These are phyloP conservation scores for Platycheirus albimanus DNA, from an alignment of 2,888 invertebrate genomes.

Conservation along the genomic window DNA sequence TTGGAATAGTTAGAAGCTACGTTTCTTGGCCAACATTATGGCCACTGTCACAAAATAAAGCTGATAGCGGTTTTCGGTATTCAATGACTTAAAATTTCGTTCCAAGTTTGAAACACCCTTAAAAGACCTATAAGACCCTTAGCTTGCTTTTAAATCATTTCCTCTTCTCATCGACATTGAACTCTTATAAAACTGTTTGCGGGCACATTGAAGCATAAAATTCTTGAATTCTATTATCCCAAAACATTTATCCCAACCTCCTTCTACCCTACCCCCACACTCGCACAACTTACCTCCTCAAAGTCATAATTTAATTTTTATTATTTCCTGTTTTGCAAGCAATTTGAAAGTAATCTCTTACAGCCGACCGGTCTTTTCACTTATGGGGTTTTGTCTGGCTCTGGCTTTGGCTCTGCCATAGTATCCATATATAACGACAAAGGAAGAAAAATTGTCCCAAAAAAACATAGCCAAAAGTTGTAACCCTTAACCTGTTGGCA, in stretches of 20 bases:
- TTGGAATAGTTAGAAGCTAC: no score
- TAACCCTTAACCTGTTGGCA: conserved; percentile 72
- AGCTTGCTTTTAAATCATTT: no score
- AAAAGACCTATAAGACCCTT: no score
- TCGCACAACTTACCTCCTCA: not conserved
- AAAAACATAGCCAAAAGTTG: conserved; percentile 32
- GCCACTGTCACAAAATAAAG: no score
- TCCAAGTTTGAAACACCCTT: no score
- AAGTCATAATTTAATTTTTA: conserved; percentile 67
- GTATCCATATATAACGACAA: not conserved
- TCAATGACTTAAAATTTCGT: no score
- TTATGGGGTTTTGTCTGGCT: conserved; percentile 36
- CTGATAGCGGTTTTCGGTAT: no score
- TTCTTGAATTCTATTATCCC: conserved; percentile 36
- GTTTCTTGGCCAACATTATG: no score
- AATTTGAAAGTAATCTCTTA: conserved; percentile 60
- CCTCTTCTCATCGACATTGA: not conserved
- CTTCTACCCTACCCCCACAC: conserved; percentile 17
- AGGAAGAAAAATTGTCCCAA: not conserved
- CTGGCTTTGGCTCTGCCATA: no score
- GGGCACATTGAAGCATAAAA: conserved; percentile 22
- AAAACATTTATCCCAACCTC: no score
- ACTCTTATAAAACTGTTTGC: conserved; percentile 10
- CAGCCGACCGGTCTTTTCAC: conserved; percentile 40
- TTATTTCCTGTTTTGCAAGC: conserved; percentile 62